Evolutionary conservation across 2,113 vertebrate genomes (phyloP).

Genomic region (Chauna torquata): DNA sequence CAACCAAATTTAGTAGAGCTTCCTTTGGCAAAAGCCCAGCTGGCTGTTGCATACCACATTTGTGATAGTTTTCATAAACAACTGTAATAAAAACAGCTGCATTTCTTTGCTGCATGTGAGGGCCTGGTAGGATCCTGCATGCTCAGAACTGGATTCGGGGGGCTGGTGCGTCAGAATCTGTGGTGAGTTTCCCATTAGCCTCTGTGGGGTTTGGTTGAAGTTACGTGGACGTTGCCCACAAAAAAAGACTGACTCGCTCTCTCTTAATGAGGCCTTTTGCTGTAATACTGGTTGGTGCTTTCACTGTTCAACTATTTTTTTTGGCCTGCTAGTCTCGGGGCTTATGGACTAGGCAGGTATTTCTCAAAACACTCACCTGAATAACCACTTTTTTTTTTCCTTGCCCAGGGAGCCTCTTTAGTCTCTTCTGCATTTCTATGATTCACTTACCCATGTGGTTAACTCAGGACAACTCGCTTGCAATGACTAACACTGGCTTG

Average conservation of each 20-base stretch:
- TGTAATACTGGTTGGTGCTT: neutral
- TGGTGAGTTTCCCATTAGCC: neutral
- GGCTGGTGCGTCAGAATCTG: neutral
- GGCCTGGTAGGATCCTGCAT: neutral
- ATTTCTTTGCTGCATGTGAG: neutral
- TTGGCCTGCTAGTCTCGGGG: neutral
- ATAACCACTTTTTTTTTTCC: neutral
- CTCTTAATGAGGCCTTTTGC: neutral
- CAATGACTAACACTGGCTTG: neutral
- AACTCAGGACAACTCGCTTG: neutral
- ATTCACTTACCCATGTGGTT: neutral
- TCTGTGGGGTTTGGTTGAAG: neutral
- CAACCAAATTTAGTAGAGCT: neutral
- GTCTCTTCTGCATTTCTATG: neutral
- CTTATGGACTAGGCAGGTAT: neutral
- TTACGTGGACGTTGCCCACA: neutral
- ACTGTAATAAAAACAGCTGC: conserved; percentile 10
- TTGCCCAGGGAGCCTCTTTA: neutral
- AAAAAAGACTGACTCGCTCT: neutral
- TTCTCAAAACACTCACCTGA: conserved; percentile 1
- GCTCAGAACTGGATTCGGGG: neutral
- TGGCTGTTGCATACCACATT: neutral
- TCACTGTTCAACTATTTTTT: neutral
- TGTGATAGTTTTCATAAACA: conserved; percentile 17
- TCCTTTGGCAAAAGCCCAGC: conserved; percentile 37